Conservation (phyloP, 2,888 invertebrate species). For the Leptopilina drosophilae region DNA sequence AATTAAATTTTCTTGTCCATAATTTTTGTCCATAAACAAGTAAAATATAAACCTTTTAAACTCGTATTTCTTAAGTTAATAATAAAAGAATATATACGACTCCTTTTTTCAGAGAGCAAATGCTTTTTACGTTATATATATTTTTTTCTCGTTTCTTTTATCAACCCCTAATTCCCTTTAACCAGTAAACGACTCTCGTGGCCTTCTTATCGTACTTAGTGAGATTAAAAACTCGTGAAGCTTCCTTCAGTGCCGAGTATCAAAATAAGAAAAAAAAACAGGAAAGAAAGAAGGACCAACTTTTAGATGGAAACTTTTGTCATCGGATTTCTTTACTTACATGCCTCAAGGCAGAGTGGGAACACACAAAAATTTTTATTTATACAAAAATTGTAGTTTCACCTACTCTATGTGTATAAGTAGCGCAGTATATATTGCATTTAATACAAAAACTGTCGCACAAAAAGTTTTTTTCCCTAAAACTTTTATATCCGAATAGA, state of each 20-base stretch:
- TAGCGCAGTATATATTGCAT: not conserved
- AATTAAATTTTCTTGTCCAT: no score
- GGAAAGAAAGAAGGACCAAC: not conserved
- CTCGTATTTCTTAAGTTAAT: not conserved
- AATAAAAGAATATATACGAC: not conserved
- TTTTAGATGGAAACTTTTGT: constrained; percentile 6
- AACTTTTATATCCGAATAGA: constrained; percentile 18
- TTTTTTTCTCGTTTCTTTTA: constrained; percentile 21
- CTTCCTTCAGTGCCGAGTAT: constrained; percentile 9
- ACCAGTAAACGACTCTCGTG: constrained; percentile 22
- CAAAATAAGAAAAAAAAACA: constrained; percentile 1
- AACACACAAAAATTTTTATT: constrained; percentile 12
- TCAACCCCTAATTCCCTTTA: constrained; percentile 18
- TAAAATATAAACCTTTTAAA: not conserved
- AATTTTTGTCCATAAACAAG: no score
- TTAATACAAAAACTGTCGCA: not conserved
- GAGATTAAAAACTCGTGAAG: constrained; percentile 39
- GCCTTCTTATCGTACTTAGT: constrained; percentile 30
- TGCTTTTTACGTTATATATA: not conserved
- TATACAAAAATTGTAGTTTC: constrained; percentile 21
- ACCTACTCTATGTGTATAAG: constrained; percentile 2
- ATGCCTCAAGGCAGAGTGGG: constrained; percentile 4
- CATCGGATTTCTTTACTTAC: not conserved
- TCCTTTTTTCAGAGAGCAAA: not conserved
- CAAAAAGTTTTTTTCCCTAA: not conserved